Evolutionary conservation across 2,113 vertebrate genomes (phyloP).

Genomic region (Indicator indicator): DNA sequence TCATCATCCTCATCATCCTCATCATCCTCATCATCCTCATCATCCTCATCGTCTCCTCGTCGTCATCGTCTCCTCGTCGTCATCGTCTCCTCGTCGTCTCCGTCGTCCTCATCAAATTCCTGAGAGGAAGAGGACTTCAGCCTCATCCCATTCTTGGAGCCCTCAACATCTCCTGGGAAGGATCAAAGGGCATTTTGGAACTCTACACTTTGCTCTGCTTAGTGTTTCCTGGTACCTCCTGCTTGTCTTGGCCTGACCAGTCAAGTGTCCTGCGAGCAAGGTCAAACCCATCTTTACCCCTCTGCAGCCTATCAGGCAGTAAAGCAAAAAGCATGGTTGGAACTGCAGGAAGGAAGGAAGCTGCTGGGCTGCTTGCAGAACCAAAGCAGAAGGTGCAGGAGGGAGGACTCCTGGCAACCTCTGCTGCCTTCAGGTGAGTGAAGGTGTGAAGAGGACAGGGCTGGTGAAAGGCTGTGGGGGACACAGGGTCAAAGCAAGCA

Average conservation of each 20-base stretch:
- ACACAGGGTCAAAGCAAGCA: neutral
- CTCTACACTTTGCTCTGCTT: neutral
- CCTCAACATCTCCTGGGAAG: neutral
- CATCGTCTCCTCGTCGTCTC: no score
- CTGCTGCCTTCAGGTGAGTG: neutral
- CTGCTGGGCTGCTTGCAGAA: neutral
- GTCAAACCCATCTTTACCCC: neutral
- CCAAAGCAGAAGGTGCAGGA: neutral
- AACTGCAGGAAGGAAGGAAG: neutral
- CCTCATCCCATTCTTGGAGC: neutral
- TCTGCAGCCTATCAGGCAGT: neutral
- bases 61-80: no score
- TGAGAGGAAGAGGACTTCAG: neutral
- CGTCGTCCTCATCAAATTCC: no score
- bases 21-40: no score
- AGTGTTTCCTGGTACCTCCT: neutral
- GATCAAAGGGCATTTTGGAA: neutral
- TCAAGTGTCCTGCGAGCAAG: neutral
- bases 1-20: no score
- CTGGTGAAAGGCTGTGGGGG: neutral
- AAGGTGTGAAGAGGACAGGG: neutral
- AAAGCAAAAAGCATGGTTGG: neutral
- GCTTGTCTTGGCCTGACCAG: neutral
- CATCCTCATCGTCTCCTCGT: no score
- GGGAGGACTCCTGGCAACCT: neutral